Evolutionary conservation across 2,797 vertebrate genomes (phyloP).

Genomic region (Pachyuromys duprasi): DNA sequence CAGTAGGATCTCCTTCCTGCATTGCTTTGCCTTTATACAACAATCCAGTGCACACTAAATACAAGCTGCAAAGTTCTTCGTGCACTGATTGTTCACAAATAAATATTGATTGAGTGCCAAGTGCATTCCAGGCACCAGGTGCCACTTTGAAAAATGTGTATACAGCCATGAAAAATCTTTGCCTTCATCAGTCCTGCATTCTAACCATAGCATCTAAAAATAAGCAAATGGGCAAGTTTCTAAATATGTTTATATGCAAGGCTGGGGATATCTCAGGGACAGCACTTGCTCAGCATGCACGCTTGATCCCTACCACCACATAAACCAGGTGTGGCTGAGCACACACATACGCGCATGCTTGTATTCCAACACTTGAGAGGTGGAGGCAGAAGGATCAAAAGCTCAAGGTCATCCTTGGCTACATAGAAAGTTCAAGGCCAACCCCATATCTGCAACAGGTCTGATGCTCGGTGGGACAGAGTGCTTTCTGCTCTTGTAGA

Average conservation of each 20-base stretch:
- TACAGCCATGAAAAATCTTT: neutral
- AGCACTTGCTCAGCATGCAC: neutral
- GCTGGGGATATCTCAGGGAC: neutral
- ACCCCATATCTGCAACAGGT: neutral
- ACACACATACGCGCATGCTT: rapidly evolving
- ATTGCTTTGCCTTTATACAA: neutral
- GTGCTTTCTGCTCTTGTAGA: neutral
- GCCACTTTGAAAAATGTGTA: too few species aligned
- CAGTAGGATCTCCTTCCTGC: neutral
- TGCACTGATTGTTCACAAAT: neutral
- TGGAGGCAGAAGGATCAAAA: neutral
- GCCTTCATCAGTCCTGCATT: neutral
- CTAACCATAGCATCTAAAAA: neutral
- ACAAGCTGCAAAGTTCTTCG: neutral
- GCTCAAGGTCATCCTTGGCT: neutral
- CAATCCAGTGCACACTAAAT: neutral
- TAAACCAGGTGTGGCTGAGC: neutral
- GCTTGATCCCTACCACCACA: neutral
- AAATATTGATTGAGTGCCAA: neutral
- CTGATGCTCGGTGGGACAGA: neutral
- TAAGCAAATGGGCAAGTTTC: neutral
- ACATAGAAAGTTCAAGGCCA: neutral
- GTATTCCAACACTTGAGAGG: neutral
- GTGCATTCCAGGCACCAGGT: neutral
- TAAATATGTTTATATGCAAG: neutral